Conservation (phyloP, 1,140 invertebrate genomes). For the Phocides pigmalion region DNA sequence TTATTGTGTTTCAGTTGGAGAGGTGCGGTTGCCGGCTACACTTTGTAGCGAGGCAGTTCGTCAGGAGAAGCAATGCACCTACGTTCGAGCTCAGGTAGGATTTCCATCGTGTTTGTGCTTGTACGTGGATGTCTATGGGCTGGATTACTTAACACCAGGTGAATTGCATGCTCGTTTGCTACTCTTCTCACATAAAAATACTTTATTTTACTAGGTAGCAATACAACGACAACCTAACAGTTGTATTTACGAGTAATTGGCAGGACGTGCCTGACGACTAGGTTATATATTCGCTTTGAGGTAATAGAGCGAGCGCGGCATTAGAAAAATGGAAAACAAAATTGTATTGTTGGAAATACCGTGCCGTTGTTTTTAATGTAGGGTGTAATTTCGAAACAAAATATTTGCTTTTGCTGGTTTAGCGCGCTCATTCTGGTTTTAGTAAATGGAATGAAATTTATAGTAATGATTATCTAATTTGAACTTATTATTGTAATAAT, state of each 20-base stretch:
- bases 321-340: slow-evolving; percentile 36
- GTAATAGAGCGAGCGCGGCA: slow-evolving; percentile 23
- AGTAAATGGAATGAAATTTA: slow-evolving; percentile 8
- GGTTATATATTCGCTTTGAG: slow-evolving; percentile 42
- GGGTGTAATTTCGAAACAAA: slow-evolving; percentile 7
- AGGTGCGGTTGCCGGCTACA: too few relatives aligned
- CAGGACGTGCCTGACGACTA: slow-evolving; percentile 42
- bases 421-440: not conserved
- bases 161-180: too few relatives aligned
- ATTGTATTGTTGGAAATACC: slow-evolving; percentile 11
- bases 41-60: too few relatives aligned
- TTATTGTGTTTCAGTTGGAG: too few relatives aligned
- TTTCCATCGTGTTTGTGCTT: too few relatives aligned
- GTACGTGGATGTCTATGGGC: too few relatives aligned
- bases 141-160: too few relatives aligned
- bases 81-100: too few relatives aligned
- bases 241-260: slow-evolving; percentile 36
- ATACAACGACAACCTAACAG: not conserved
- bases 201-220: not conserved
- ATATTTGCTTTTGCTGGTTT: slow-evolving; percentile 15
- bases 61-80: too few relatives aligned
- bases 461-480: not conserved
- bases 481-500: not conserved
- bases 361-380: slow-evolving; percentile 17
- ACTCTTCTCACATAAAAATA: too few relatives aligned